Evolutionary conservation across 2,113 vertebrate species (phyloP).

Genomic region (Blennius ocellaris): DNA sequence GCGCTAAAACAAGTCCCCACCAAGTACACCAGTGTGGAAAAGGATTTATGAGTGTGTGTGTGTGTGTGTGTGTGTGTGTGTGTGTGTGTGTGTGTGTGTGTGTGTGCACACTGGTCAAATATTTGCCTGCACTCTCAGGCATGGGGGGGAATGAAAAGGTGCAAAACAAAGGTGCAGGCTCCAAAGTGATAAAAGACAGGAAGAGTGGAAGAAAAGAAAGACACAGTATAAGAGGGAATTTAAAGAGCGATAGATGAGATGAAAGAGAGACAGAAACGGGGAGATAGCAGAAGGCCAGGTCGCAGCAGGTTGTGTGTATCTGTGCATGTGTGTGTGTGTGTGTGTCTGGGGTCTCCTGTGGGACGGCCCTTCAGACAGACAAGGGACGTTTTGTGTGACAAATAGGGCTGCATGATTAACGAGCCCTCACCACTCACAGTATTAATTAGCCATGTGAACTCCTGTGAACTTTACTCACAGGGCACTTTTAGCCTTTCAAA

Average conservation of each 20-base stretch:
- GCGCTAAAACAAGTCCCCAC: conserved; percentile 57
- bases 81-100: conserved; percentile 27
- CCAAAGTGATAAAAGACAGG: conserved; percentile 84
- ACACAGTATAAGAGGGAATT: conserved; percentile 72
- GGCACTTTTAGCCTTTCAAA: conserved; percentile 68
- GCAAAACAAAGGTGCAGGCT: conserved; percentile 76
- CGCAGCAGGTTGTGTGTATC: conserved; percentile 65
- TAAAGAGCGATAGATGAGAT: conserved; percentile 76
- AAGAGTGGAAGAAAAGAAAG: conserved; percentile 77
- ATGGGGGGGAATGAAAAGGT: conserved; percentile 56
- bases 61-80: conserved; percentile 15
- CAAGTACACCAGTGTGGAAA: conserved; percentile 14
- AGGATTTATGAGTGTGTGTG: neutral
- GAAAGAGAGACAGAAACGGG: conserved; percentile 65
- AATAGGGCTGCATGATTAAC: conserved; percentile 81
- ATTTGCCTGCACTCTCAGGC: conserved; percentile 79
- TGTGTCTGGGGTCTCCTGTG: conserved; percentile 43
- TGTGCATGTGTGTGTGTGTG: conserved; percentile 41
- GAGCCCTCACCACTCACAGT: conserved; percentile 67
- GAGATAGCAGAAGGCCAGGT: conserved; percentile 65
- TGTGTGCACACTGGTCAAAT: conserved; percentile 75
- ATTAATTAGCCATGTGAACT: conserved; percentile 85
- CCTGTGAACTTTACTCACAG: conserved; percentile 79
- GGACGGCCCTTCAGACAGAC: conserved; percentile 65
- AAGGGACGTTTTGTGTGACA: conserved; percentile 71